phyloP scores from a whole-genome alignment of 2,888 invertebrate genomes.

The Chloromyia formosa region DNA sequence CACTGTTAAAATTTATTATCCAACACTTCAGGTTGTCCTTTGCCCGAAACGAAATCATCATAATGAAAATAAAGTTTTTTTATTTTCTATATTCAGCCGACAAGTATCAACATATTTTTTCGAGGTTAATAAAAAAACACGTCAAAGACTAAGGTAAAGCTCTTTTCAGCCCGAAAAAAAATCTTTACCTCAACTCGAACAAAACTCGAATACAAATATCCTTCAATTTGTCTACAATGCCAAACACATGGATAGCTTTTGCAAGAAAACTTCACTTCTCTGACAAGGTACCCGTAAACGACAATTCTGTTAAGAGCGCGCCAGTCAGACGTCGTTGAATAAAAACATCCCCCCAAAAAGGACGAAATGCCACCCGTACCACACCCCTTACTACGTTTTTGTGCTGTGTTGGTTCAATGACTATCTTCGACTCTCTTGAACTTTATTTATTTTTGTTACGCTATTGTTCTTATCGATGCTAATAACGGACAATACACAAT shows the following conservation, averaged over 20 bases:
- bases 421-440: constrained; percentile 21
- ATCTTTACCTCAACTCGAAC: not conserved
- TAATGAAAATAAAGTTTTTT: too few species aligned
- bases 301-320: constrained; percentile 33
- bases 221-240: not conserved
- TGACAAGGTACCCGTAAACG: constrained; percentile 11
- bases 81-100: too few species aligned
- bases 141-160: not conserved
- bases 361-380: not conserved
- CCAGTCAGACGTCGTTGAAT: constrained; percentile 37
- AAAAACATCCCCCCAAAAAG: not conserved
- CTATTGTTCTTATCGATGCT: not conserved
- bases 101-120: not conserved
- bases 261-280: not conserved
- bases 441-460: not conserved
- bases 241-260: not conserved
- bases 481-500: too few species aligned
- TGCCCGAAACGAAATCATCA: too few species aligned
- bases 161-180: not conserved
- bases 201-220: not conserved
- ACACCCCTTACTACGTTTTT: not conserved
- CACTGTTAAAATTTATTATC: too few species aligned
- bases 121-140: not conserved
- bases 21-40: too few species aligned
- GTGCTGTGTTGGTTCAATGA: constrained; percentile 11